Conservation (phyloP, 2,797 vertebrate species). For the Pelochelys cantorii region DNA sequence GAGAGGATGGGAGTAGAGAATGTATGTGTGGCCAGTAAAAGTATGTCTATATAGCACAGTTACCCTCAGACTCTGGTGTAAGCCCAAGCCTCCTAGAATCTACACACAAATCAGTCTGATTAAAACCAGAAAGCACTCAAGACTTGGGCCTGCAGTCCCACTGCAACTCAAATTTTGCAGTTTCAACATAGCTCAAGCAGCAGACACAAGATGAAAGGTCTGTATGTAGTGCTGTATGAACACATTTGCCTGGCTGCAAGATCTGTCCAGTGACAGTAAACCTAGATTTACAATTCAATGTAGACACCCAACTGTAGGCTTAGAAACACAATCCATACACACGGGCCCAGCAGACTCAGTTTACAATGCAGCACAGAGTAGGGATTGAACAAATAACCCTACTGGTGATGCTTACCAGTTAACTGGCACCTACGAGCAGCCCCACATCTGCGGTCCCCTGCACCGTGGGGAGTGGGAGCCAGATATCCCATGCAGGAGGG, state of each 20-base stretch:
- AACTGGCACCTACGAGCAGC: no score
- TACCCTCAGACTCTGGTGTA: not conserved
- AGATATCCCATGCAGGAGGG: no score
- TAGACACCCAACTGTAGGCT: not conserved
- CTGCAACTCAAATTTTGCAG: not conserved
- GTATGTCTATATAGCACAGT: not conserved
- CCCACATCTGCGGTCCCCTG: no score
- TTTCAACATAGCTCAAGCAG: not conserved
- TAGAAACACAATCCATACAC: not conserved
- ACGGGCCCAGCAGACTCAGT: not conserved
- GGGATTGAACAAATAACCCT: not conserved
- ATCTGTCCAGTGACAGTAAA: not conserved
- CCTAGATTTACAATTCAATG: not conserved
- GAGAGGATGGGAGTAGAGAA: not conserved
- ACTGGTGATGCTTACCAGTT: no score
- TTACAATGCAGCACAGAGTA: not conserved
- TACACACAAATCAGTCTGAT: not conserved
- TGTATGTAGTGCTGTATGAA: not conserved
- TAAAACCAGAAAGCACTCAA: not conserved
- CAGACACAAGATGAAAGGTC: not conserved
- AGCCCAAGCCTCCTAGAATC: not conserved
- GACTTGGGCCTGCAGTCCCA: not conserved
- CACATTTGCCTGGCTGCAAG: not conserved
- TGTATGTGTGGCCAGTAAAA: not conserved
- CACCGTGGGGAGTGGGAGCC: no score